Conservation (phyloP, 2,888 invertebrate species). For the Diadegma fenestrale region DNA sequence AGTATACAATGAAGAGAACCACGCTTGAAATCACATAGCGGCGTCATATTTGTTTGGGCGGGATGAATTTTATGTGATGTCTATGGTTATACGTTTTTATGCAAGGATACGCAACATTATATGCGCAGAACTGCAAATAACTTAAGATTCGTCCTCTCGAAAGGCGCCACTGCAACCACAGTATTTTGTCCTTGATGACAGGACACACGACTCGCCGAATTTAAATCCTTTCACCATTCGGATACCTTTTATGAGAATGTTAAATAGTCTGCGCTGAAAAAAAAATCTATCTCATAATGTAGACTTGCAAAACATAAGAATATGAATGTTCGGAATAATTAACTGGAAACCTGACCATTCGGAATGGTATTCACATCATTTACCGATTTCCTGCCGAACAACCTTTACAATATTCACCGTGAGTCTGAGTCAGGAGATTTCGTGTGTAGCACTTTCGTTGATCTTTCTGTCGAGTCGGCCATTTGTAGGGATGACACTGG, state of each 20-base stretch:
- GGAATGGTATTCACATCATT: conserved; percentile 28
- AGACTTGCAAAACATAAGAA: conserved; percentile 9
- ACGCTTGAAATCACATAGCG: conserved; percentile 58
- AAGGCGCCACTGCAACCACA: conserved; percentile 35
- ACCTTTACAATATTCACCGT: not conserved
- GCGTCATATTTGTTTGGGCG: conserved; percentile 31
- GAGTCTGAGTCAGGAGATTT: conserved; percentile 14
- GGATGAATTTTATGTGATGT: conserved; percentile 44
- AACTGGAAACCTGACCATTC: conserved; percentile 22
- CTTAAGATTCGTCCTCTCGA: conserved; percentile 44
- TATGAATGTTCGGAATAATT: conserved; percentile 51
- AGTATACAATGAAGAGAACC: conserved; percentile 31
- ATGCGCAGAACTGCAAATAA: conserved; percentile 49
- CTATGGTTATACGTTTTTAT: conserved; percentile 49
- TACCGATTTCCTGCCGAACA: not conserved
- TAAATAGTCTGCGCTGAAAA: conserved; percentile 22
- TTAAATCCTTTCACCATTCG: conserved; percentile 11
- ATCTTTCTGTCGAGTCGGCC: conserved; percentile 43
- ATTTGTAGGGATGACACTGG: conserved; percentile 61
- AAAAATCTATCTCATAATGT: conserved; percentile 43
- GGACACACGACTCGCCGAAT: conserved; percentile 51
- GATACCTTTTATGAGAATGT: conserved; percentile 20
- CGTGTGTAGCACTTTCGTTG: conserved; percentile 30
- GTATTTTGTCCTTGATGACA: conserved; percentile 48
- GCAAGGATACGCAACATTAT: conserved; percentile 38